Base-by-base conservation (phyloP, 2,797 vertebrate genomes). In the Triplophysa yarkandensis region DNA sequence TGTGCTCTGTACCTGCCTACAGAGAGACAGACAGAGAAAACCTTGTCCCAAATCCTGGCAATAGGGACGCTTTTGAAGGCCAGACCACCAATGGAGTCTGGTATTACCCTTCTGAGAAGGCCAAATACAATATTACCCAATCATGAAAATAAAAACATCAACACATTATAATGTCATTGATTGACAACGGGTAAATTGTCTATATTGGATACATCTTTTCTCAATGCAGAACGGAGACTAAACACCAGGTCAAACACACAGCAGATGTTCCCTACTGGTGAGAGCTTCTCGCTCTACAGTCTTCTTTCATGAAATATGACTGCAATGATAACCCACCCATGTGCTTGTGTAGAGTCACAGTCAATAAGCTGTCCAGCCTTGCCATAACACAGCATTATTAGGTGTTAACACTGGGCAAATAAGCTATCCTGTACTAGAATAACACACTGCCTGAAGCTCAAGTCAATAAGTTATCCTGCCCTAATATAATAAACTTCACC, bases 321-420 rank as follows among this genome's bases (percentile, higher is more conserved):
- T 62, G 74, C 27, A 46, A 65, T 61, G 71, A 74, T 74, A 74
- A 74, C 77, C 36, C 61, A 41, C 58, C 34, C 23, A 32, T 46
- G 74, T 19, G 32, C 65, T n/a, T 46, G 36, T 70, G 58, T 68
- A 73, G 67, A 2, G 55, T 46, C 57, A 13, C 61, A 66, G 77
- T 71, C 74, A 71, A 66, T 77, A 78, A 81, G 48, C 48, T 36
- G 67, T 52, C 46, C 61, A 17, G 34, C 6, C 46, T 43, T 78
- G 43, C 62, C 73, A 71, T 77, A 71, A 78, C 71, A 77, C 17
- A 25, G 41, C 54, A 34, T 67, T 75, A 80, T 77, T 61, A 79
- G 54, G 72, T 67, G 68, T 78, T 75, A 83, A 78, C 19, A 7
- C 70, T 58, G 50, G 23, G 60, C 78, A 68, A 67, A 67, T 64